phyloP scores from a whole-genome alignment of 2,797 vertebrate species.

The Girardinus metallicus region DNA sequence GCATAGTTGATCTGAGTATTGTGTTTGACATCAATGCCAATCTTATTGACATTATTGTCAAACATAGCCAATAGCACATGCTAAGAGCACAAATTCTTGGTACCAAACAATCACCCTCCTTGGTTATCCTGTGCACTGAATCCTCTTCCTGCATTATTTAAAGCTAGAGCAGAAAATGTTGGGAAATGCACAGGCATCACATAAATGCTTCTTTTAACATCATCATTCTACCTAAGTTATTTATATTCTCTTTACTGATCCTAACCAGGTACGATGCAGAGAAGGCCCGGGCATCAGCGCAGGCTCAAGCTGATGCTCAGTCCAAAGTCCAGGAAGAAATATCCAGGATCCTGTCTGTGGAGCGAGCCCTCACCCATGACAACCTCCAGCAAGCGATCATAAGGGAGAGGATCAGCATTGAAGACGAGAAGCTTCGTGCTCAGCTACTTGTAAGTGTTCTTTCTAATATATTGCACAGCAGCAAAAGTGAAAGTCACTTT shows the following conservation, averaged over 20 bases:
- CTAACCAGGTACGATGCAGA: constrained; percentile 73
- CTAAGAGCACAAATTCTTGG: not conserved
- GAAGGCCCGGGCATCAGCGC: constrained; percentile 54
- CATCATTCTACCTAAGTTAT: not conserved
- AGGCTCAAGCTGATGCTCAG: constrained; percentile 66
- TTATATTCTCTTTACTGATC: not conserved
- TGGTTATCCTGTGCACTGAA: not conserved
- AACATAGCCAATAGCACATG: not conserved
- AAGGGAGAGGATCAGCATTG: constrained; percentile 83
- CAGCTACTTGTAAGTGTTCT: constrained; percentile 85
- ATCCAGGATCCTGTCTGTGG: constrained; percentile 82
- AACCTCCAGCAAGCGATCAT: constrained; percentile 85
- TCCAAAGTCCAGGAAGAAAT: constrained; percentile 79
- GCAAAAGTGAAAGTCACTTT: not conserved
- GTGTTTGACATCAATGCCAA: not conserved
- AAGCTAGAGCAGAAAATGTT: not conserved
- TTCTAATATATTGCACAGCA: not conserved
- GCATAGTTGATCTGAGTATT: not conserved
- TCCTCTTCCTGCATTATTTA: not conserved
- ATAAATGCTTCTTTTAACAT: not conserved
- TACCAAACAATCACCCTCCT: not conserved
- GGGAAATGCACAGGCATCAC: not conserved
- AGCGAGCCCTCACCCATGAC: constrained; percentile 81
- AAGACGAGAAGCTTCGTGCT: constrained; percentile 86
- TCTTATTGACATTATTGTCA: not conserved